Evolutionary conservation across 1,140 invertebrate genomes (phyloP).

Genomic region (Contarinia nasturtii): DNA sequence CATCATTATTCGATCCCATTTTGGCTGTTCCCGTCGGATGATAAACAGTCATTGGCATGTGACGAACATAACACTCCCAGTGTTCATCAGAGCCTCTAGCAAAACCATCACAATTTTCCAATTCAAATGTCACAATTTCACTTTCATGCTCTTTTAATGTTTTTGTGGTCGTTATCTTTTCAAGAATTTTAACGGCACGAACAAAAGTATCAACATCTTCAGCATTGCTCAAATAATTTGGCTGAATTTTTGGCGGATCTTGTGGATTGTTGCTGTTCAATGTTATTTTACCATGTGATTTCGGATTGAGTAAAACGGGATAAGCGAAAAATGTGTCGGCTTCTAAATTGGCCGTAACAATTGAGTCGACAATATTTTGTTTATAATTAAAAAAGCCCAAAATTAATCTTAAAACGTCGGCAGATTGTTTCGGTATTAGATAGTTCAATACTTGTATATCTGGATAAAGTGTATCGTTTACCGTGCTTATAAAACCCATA

Average conservation of each 20-base stretch:
- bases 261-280: conserved; percentile 36
- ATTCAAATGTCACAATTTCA: conserved; percentile 23
- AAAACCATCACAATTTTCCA: conserved; percentile 24
- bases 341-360: background rate
- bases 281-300: conserved; percentile 30
- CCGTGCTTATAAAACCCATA: conserved; percentile 34
- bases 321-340: conserved; percentile 14
- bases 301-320: conserved; percentile 24
- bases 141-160: conserved; percentile 28
- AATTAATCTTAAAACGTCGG: background rate
- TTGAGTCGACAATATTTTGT: conserved; percentile 15
- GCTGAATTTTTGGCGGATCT: conserved; percentile 49
- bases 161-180: conserved; percentile 25
- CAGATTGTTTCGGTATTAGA: background rate
- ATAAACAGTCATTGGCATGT: conserved; percentile 13
- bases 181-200: conserved; percentile 31
- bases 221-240: conserved; percentile 45
- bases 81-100: conserved; percentile 18
- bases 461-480: conserved; percentile 68
- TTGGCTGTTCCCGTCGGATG: conserved; percentile 51
- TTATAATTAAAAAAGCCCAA: background rate
- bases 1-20: conserved; percentile 29
- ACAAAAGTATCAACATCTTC: conserved; percentile 39
- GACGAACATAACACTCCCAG: conserved; percentile 13
- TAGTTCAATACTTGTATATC: conserved; percentile 62